Evolutionary conservation across 2,113 vertebrate genomes (phyloP).

Genomic region (Empidonax alnorum): DNA sequence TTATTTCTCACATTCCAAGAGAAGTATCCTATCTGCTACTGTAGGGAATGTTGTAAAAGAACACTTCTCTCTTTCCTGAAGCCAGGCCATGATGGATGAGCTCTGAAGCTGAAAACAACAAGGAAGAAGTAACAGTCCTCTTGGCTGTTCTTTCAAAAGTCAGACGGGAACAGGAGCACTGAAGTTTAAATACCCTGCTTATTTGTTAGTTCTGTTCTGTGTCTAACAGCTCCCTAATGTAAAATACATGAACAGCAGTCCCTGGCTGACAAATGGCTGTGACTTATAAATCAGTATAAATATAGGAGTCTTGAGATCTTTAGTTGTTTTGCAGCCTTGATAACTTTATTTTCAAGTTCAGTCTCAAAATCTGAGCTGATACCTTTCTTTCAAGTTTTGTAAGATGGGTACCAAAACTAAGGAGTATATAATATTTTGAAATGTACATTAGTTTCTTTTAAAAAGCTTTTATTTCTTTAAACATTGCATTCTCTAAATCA

Average conservation of each 20-base stretch:
- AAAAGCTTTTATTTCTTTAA: not conserved
- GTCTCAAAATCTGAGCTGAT: not conserved
- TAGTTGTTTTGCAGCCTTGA: not conserved
- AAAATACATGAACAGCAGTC: not conserved
- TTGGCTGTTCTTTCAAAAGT: not conserved
- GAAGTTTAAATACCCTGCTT: not conserved
- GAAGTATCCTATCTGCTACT: not conserved
- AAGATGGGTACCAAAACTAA: not conserved
- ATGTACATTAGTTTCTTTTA: not conserved
- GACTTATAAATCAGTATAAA: not conserved
- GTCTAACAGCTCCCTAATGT: not conserved
- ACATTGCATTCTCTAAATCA: not conserved
- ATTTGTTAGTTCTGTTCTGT: not conserved
- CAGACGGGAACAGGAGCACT: not conserved
- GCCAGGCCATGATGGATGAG: not conserved
- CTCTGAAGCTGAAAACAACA: not conserved
- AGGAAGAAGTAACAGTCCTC: not conserved
- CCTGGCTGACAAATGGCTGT: not conserved
- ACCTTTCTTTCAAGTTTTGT: not conserved
- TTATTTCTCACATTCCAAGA: not conserved
- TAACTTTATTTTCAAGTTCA: not conserved
- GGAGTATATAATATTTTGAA: not conserved
- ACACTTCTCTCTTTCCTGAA: not conserved
- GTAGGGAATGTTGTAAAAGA: not conserved
- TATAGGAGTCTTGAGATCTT: not conserved